Evolutionary conservation across 2,113 vertebrate genomes (phyloP), one percentile per base, ranked within the genome.

Genomic region (Halichoeres trimaculatus): DNA sequence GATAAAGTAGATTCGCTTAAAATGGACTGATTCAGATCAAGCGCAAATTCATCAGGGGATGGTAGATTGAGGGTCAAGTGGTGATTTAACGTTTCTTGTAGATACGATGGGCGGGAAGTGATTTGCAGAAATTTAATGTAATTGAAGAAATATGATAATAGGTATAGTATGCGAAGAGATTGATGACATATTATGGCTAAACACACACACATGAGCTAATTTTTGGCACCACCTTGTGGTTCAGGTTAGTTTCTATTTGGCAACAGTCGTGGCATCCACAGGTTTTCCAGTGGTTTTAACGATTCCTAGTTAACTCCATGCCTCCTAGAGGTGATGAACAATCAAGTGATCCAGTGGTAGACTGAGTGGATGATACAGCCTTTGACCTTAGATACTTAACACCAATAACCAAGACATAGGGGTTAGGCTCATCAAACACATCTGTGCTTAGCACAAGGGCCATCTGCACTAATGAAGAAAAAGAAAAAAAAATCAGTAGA

Each of bases 151-250:
- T 8, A 10, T n/a, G 19, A n/a, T 48, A 47, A 8, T n/a, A 19
- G 3, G 19, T 43, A 43, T 52, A 13, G 13, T n/a, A 43, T 47
- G 50, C 38, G 36, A 51, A 34, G 47, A 60, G 5, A 67, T 58
- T 4, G 43, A 24, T 14, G 40, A 38, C 60, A 30, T 30, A 5
- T 17, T 12, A 23, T 8, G 48, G 36, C 45, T 17, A 22, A 45
- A 10, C 2, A 40, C 38, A 40, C 35, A 10, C 30, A 22, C 3
- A 36, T 2, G 4, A 8, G 58, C 53, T 36, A 12, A 53, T 45
- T 74, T 89, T 65, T 82, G 75, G 86, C 88, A 43, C 89, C 90
- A 84, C 83, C 91, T 69, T 85, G 90, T 83, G 91, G 89, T 34
- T 56, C 16, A 54, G 1, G 56, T 43, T 24, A 22, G 50, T 35